Conservation (phyloP, 2,888 invertebrate genomes). For the Aproaerema taeniolella region DNA sequence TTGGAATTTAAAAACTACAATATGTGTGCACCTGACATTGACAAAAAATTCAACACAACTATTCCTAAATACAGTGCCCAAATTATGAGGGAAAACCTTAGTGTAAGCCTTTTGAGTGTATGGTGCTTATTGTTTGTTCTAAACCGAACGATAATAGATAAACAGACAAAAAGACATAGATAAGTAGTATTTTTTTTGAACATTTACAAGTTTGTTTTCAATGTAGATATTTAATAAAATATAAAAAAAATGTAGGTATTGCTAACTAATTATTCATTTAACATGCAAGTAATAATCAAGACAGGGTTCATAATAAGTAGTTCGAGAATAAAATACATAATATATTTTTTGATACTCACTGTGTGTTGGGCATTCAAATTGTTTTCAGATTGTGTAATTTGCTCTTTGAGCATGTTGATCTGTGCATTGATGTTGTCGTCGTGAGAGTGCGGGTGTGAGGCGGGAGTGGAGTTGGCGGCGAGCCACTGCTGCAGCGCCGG, state of each 20-base stretch:
- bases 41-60: too few relatives aligned
- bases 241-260: not conserved
- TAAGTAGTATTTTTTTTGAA: too few relatives aligned
- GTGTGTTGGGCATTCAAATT: conserved; percentile 97
- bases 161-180: too few relatives aligned
- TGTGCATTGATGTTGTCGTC: conserved; percentile 82
- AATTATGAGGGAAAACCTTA: too few relatives aligned
- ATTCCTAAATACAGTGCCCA: too few relatives aligned
- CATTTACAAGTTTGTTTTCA: not conserved
- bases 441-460: conserved; percentile 40
- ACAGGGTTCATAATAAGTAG: not conserved
- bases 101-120: too few relatives aligned
- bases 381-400: conserved; percentile 96
- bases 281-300: not conserved
- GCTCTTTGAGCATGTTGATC: conserved; percentile 90
- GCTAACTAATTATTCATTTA: not conserved
- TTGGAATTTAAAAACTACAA: too few relatives aligned
- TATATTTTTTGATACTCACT: conserved; percentile 52
- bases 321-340: not conserved
- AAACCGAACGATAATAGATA: too few relatives aligned
- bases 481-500: conserved; percentile 68
- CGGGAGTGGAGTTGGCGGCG: conserved; percentile 46
- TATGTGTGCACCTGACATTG: too few relatives aligned
- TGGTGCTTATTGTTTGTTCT: too few relatives aligned
- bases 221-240: not conserved